Percentiles rank a stretch among this genome's conserved stretches.
phyloP scores from a whole-genome alignment of 2,797 vertebrate genomes.

The Arnoldichthys spilopterus region DNA sequence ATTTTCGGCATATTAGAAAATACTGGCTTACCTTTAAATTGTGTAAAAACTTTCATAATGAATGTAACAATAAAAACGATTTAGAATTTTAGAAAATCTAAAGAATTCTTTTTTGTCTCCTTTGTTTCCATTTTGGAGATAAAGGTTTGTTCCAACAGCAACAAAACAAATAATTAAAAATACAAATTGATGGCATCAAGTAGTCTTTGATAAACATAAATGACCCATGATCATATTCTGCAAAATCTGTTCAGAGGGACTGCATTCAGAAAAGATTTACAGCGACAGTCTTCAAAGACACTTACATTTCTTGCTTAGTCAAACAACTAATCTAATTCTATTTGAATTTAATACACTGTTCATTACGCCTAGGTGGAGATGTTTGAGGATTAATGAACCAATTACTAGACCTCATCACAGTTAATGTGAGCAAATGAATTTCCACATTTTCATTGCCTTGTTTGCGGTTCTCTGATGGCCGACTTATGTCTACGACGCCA shows the following conservation, averaged over 20 bases:
- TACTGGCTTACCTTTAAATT: too few relatives aligned
- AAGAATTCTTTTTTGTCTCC: too few relatives aligned
- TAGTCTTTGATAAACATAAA: not conserved
- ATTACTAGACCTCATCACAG: conserved; percentile 6
- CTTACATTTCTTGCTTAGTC: not conserved
- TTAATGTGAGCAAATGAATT: conserved; percentile 11
- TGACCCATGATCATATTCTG: not conserved
- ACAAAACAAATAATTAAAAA: not conserved
- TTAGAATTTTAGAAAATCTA: too few relatives aligned
- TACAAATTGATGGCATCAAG: not conserved
- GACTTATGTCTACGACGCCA: conserved; percentile 4
- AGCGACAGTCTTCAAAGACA: conserved; percentile 2
- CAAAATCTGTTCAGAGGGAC: not conserved
- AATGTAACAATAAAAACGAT: too few relatives aligned
- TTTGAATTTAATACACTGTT: not conserved
- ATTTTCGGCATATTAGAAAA: too few relatives aligned
- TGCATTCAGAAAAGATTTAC: not conserved
- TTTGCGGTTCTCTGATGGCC: conserved; percentile 10
- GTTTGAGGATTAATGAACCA: conserved; percentile 1
- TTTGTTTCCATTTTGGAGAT: too few relatives aligned
- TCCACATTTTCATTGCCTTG: conserved; percentile 19
- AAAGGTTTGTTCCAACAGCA: too few relatives aligned
- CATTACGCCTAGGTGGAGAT: not conserved
- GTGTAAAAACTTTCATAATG: too few relatives aligned
- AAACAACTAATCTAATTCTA: not conserved